A percentile compares a stretch with the other conserved stretches of the same genome.
These are phyloP conservation scores for Erpobdella octoculata DNA, from an alignment of 2,888 invertebrate genomes.

Conservation along the genomic window DNA sequence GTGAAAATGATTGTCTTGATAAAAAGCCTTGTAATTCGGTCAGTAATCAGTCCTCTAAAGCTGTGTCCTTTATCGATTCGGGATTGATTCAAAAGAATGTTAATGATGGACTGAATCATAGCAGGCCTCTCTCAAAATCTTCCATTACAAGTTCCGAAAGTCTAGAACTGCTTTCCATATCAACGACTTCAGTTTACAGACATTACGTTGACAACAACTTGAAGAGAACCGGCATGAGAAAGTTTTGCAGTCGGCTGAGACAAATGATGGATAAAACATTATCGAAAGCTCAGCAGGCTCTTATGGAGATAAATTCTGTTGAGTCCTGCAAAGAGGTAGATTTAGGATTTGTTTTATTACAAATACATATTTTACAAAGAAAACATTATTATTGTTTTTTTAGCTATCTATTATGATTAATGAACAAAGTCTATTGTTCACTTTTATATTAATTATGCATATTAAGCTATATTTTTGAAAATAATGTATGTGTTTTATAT, in stretches of 20 bases:
- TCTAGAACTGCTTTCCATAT: constrained; percentile 40
- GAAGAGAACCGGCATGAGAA: constrained; percentile 70
- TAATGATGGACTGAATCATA: constrained; percentile 17
- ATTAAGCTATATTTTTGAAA: too few relatives aligned
- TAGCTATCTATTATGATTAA: too few relatives aligned
- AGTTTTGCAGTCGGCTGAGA: constrained; percentile 69
- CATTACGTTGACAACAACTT: constrained; percentile 78
- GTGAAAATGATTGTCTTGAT: not conserved
- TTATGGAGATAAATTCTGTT: too few relatives aligned
- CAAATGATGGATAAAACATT: constrained; percentile 49
- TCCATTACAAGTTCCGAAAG: constrained; percentile 37
- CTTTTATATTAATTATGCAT: too few relatives aligned
- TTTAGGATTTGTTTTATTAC: too few relatives aligned
- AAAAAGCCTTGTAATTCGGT: not conserved
- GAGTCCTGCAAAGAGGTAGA: too few relatives aligned
- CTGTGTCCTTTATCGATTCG: not conserved
- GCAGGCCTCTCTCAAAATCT: constrained; percentile 12
- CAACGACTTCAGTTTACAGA: constrained; percentile 52
- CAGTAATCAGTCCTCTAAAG: not conserved
- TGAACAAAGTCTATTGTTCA: too few relatives aligned
- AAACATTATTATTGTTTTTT: too few relatives aligned
- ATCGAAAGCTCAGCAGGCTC: constrained; percentile 43
- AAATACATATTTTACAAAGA: too few relatives aligned
- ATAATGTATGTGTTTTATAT: too few relatives aligned
- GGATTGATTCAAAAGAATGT: not conserved